Evolutionary conservation across 1,140 invertebrate species (phyloP), one percentile per base, ranked within the genome.

Genomic region (Drosophila neocordata): DNA sequence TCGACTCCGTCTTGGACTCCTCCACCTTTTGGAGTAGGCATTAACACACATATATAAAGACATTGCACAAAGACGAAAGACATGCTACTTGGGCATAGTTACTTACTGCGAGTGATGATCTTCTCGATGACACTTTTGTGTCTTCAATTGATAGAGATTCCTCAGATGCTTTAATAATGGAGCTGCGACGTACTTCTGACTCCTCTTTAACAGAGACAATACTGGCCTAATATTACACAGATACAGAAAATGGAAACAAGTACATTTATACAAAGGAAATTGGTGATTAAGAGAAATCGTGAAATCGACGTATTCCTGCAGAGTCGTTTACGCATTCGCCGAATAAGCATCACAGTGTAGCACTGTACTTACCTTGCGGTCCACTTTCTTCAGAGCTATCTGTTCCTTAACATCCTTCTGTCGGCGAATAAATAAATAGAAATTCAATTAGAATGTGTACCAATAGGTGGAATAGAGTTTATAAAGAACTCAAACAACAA

Each of bases 1-100:
- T 92, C 69, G 94, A 95, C 75, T 95, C 94, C 41, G 92, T 92
- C 48, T 92, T 94, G 13, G 92, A 91, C 92, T 95, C 94, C 75
- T 94, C 93, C 48, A 77, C 55, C 90, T 91, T 73, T 41, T 18
- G 22, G 37, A 53, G 53, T 53, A 64, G 9, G 31, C 18, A 65
- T 31, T 11, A 8, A 60, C 8, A 20, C 6, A 15, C n/a, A 74
- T 6, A 62, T 2, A 41, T 22, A 22, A 13, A n/a, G 18, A 38
- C 38, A 8, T 27, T 24, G 13, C 31, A 48, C 41, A 37, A 52
- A 51, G 11, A 41, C 2, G 22, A 2, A 24, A 24, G 22, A 24
- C 2, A 1, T 24, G 22, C 22, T n/a, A n/a, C 22, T 24, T 24
- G 4, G n/a, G n/a, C n/a, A 24, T 11, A 7, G 1, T 2, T 57